phyloP scores from a whole-genome alignment of 1,140 invertebrate species.

The Leptonema lineaticorne region DNA sequence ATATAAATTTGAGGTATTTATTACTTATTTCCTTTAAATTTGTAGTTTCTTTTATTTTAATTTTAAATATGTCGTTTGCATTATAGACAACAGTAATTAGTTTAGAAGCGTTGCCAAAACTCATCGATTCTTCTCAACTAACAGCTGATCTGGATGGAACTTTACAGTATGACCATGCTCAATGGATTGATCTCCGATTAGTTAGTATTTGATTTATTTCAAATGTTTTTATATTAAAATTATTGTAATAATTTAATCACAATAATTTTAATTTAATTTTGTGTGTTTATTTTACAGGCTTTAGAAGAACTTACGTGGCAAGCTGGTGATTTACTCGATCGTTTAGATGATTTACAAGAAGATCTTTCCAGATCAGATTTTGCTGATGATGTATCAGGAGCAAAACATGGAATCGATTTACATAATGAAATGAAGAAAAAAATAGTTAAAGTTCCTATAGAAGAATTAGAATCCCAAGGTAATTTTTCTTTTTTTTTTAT shows the following conservation, averaged over 20 bases:
- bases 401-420: slow-evolving; percentile 86
- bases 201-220: slow-evolving; percentile 45
- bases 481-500: slow-evolving; percentile 19
- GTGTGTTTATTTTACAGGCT: slow-evolving; percentile 60
- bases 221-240: background rate
- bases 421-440: slow-evolving; percentile 95
- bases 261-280: too few species aligned
- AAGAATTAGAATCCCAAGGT: slow-evolving; percentile 81
- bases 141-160: slow-evolving; percentile 92
- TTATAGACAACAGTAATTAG: slow-evolving; percentile 94
- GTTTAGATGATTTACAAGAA: slow-evolving; percentile 88
- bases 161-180: slow-evolving; percentile 90
- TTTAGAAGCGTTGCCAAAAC: slow-evolving; percentile 88
- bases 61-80: slow-evolving; percentile 35
- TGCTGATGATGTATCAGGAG: slow-evolving; percentile 87
- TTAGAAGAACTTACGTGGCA: slow-evolving; percentile 96
- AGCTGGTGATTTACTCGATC: slow-evolving; percentile 86
- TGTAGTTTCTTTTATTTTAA: background rate
- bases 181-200: slow-evolving; percentile 93
- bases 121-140: slow-evolving; percentile 88
- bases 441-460: slow-evolving; percentile 89
- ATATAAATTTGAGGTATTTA: slow-evolving; percentile 95
- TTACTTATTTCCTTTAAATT: background rate
- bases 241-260: too few species aligned
- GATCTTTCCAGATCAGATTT: slow-evolving; percentile 88